Evolutionary conservation across 2,113 vertebrate genomes (phyloP).

Genomic region (Columba janthina): DNA sequence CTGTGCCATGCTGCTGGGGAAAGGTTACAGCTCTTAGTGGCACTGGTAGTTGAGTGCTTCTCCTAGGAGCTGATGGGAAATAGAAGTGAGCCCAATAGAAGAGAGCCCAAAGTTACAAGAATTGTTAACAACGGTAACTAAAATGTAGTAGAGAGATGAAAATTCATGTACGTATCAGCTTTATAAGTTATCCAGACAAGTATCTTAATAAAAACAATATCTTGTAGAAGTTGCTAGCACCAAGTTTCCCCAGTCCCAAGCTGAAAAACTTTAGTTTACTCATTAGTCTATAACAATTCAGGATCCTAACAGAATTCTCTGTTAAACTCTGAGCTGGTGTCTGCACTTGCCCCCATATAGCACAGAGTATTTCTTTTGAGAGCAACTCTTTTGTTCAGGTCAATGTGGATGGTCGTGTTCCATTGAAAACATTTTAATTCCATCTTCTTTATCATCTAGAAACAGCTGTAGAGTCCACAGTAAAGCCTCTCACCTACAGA

Average conservation of each 20-base stretch:
- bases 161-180: not conserved
- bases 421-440: not conserved
- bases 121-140: not conserved
- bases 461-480: not conserved
- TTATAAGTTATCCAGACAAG: not conserved
- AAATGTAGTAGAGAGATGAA: not conserved
- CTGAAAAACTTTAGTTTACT: not conserved
- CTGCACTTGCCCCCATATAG: not conserved
- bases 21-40: not conserved
- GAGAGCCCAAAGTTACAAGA: not conserved
- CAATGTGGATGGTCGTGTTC: not conserved
- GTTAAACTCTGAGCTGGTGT: not conserved
- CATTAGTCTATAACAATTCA: not conserved
- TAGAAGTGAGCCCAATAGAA: not conserved
- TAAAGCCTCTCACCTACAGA: not conserved
- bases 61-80: not conserved
- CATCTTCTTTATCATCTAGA: not conserved
- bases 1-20: not conserved
- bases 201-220: not conserved
- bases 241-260: not conserved
- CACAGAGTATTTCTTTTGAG: not conserved
- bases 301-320: not conserved
- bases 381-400: not conserved
- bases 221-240: not conserved
- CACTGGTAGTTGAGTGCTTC: not conserved